Evolutionary conservation across 2,888 invertebrate genomes (phyloP).

Genomic region (Zhengitettix transpicula): DNA sequence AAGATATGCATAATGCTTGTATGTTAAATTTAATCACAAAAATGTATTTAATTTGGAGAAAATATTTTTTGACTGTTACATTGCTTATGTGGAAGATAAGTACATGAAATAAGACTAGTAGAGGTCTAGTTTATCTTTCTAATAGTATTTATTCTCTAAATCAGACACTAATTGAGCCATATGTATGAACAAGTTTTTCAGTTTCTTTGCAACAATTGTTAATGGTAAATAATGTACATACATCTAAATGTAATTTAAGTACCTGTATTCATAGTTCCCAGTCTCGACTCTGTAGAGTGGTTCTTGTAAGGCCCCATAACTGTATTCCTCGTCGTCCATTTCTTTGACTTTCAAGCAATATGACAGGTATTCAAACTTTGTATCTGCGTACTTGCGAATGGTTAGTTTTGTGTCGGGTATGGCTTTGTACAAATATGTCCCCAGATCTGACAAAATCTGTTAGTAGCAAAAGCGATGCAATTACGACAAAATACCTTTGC

Average conservation of each 20-base stretch:
- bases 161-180: too few relatives aligned
- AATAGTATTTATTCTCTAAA: too few relatives aligned
- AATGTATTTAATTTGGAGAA: too few relatives aligned
- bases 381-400: slow-evolving; percentile 94
- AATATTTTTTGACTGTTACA: too few relatives aligned
- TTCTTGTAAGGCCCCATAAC: slow-evolving; percentile 82
- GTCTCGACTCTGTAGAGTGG: slow-evolving; percentile 95
- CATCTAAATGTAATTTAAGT: background rate
- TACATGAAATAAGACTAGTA: too few relatives aligned
- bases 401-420: slow-evolving; percentile 97
- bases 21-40: too few relatives aligned
- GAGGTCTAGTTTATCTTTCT: too few relatives aligned
- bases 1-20: too few relatives aligned
- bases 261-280: slow-evolving; percentile 97
- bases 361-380: slow-evolving; percentile 96
- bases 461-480: background rate
- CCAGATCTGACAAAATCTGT: slow-evolving; percentile 81
- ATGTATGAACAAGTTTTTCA: too few relatives aligned
- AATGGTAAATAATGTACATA: too few relatives aligned
- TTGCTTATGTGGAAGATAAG: too few relatives aligned
- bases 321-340: slow-evolving; percentile 98
- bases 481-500: background rate
- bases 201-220: too few relatives aligned
- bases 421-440: slow-evolving; percentile 92
- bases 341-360: slow-evolving; percentile 99